Percentiles rank a stretch among this genome's conserved stretches.
These are phyloP conservation scores for Ruditapes philippinarum DNA, from an alignment of 1,140 invertebrate species.

Conservation along the genomic window DNA sequence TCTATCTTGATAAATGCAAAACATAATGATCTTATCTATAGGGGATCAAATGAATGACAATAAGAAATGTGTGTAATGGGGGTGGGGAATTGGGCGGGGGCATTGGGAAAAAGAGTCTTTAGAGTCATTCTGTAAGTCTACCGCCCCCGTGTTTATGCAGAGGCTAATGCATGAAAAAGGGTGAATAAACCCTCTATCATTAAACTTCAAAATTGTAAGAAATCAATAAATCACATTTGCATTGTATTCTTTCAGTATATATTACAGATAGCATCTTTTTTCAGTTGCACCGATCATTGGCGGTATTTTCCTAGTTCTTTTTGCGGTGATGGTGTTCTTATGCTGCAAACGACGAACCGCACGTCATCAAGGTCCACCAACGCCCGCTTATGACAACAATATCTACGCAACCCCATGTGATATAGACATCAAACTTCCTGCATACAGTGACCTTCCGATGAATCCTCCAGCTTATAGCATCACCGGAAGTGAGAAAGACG, in stretches of 20 bases:
- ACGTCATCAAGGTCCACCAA: background rate
- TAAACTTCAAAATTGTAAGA: no score
- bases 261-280: background rate
- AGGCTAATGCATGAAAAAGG: no score
- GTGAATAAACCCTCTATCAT: no score
- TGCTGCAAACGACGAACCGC: background rate
- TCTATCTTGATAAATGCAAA: no score
- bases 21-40: no score
- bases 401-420: background rate
- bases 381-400: constrained; percentile 21
- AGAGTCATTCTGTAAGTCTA: background rate
- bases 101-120: no score
- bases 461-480: background rate
- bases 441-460: background rate
- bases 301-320: background rate
- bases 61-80: no score
- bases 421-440: background rate
- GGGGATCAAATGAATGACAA: no score
- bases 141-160: no score
- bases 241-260: no score
- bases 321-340: background rate
- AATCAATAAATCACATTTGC: no score
- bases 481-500: background rate
- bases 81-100: no score
- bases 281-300: background rate